Percentiles rank a stretch among this genome's conserved stretches.
These are phyloP conservation scores for Drosophila anomelani DNA, from an alignment of 2,888 invertebrate species.

Conservation along the genomic window DNA sequence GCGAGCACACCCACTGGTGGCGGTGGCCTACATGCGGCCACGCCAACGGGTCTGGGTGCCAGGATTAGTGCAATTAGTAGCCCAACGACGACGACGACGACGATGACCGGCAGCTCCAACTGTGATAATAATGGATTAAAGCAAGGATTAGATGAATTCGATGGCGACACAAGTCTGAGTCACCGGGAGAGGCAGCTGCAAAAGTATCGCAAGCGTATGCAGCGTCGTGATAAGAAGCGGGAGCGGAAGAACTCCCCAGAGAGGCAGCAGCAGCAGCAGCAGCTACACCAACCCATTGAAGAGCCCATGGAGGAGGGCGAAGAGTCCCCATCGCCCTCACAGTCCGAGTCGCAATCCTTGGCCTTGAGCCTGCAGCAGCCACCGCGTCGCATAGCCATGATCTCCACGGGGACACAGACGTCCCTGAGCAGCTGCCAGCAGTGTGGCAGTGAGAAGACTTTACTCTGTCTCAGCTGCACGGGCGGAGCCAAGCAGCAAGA, in stretches of 20 bases:
- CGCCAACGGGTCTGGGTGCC: slow-evolving; percentile 69
- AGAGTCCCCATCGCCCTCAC: slow-evolving; percentile 40
- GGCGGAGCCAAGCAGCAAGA: slow-evolving; percentile 13
- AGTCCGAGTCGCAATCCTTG: slow-evolving; percentile 15
- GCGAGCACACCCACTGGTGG: slow-evolving; percentile 65
- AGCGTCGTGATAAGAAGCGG: slow-evolving; percentile 83
- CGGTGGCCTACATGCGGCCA: slow-evolving; percentile 63
- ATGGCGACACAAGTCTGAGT: slow-evolving; percentile 57
- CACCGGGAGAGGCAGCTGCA: slow-evolving; percentile 84
- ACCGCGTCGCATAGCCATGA: slow-evolving; percentile 79
- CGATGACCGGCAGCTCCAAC: slow-evolving; percentile 47
- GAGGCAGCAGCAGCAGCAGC: slow-evolving; percentile 37
- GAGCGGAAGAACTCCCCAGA: slow-evolving; percentile 68
- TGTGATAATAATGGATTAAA: slow-evolving; percentile 62
- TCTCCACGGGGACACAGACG: slow-evolving; percentile 85
- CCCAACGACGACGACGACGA: slow-evolving; percentile 18
- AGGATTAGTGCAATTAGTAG: slow-evolving; percentile 42
- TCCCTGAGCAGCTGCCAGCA: slow-evolving; percentile 75
- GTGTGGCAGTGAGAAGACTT: slow-evolving; percentile 84
- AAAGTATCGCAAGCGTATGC: slow-evolving; percentile 84
- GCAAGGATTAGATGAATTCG: slow-evolving; percentile 56
- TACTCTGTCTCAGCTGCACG: slow-evolving; percentile 82
- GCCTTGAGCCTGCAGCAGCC: slow-evolving; percentile 38
- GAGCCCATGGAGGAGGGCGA: slow-evolving; percentile 79
- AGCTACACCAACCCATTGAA: slow-evolving; percentile 18